Evolutionary conservation across 2,888 invertebrate species (phyloP).

Genomic region (Atherix ibis): DNA sequence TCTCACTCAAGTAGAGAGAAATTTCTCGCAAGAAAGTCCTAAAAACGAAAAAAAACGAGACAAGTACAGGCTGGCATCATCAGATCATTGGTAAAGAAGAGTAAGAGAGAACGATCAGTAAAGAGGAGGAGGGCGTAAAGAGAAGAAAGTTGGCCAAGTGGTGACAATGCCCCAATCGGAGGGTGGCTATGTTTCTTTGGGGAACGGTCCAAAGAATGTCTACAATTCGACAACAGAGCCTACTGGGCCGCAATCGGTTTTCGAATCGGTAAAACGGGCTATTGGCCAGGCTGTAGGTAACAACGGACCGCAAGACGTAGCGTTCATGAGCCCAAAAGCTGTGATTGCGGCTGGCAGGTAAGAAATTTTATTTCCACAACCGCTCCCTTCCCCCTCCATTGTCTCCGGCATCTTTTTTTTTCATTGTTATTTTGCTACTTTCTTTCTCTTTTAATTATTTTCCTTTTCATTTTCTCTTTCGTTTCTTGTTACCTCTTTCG

Average conservation of each 20-base stretch:
- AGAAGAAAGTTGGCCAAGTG: too few species aligned
- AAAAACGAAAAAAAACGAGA: too few species aligned
- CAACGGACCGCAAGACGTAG: slow-evolving; percentile 20
- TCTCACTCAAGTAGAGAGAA: too few species aligned
- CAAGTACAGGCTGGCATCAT: too few species aligned
- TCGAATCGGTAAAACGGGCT: slow-evolving; percentile 30
- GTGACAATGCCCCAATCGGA: slow-evolving; percentile 30
- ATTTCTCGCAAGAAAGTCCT: too few species aligned
- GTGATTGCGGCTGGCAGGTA: too few species aligned
- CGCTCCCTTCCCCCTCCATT: too few species aligned
- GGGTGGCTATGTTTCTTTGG: slow-evolving; percentile 32
- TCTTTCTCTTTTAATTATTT: slow-evolving; percentile 2
- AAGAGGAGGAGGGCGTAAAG: too few species aligned
- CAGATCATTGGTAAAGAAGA: too few species aligned
- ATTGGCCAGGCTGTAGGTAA: slow-evolving; percentile 32
- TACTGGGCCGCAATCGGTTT: slow-evolving; percentile 28
- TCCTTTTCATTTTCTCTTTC: neutral
- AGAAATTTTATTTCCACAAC: slow-evolving; percentile 17
- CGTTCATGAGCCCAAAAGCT: slow-evolving; percentile 25
- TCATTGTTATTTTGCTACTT: slow-evolving; percentile 2
- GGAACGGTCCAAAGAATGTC: slow-evolving; percentile 23
- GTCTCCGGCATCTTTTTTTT: slow-evolving; percentile 3
- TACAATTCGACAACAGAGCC: slow-evolving; percentile 34
- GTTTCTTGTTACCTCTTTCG: neutral
- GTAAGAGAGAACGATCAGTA: too few species aligned